These are phyloP conservation scores for Oxycera nigricornis DNA, from an alignment of 2,888 invertebrate genomes.

Conservation along the genomic window DNA sequence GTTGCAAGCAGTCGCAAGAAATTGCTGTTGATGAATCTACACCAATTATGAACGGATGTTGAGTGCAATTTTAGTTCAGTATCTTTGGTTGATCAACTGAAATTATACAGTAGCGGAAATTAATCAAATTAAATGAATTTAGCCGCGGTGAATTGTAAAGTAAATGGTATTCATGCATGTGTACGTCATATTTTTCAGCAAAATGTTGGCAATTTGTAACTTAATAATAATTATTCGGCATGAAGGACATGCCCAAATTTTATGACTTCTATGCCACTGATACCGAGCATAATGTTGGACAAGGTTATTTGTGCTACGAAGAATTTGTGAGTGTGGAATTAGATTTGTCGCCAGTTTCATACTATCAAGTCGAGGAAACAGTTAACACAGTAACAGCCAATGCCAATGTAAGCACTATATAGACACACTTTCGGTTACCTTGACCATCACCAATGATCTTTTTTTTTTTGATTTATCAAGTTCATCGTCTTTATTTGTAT, in stretches of 20 bases:
- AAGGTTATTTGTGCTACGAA: no score
- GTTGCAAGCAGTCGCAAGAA: background rate
- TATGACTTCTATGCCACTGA: no score
- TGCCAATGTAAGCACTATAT: background rate
- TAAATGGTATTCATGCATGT: no score
- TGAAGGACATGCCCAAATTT: no score
- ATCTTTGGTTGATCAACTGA: background rate
- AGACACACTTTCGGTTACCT: background rate
- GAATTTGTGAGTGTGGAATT: no score
- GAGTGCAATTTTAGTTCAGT: background rate
- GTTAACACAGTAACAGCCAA: no score
- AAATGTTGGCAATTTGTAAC: no score
- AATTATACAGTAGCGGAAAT: slow-evolving; percentile 14
- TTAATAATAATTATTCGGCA: no score
- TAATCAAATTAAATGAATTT: background rate
- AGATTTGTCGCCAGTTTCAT: no score
- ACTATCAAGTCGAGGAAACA: no score
- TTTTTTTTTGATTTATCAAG: background rate
- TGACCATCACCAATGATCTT: background rate
- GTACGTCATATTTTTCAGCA: no score
- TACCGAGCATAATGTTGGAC: no score
- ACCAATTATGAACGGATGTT: slow-evolving; percentile 21
- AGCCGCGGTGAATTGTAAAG: background rate
- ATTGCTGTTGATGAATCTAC: slow-evolving; percentile 4
- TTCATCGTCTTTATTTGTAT: background rate